Conservation (phyloP, 30 jellyfish, hydroid and myxozoan genomes). For the Hydractinia echinata region DNA sequence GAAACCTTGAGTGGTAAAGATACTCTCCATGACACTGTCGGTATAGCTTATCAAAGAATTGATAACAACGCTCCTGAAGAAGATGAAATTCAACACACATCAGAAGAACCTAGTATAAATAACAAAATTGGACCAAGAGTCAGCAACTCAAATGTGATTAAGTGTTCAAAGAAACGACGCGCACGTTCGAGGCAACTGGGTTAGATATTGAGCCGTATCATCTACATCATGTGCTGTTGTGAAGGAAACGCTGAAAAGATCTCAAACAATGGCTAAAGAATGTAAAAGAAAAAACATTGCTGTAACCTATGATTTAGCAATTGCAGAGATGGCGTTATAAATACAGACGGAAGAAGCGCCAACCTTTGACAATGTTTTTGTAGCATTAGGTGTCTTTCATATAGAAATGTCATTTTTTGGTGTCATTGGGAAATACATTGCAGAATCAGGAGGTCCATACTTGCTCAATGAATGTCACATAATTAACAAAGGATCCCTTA, state of each 20-base stretch:
- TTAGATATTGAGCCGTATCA: no score
- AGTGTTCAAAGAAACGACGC: no score
- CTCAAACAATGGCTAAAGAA: not conserved
- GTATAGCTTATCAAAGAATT: no score
- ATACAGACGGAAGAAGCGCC: constrained; percentile 4
- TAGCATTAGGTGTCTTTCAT: constrained; percentile 7
- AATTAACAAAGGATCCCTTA: not conserved
- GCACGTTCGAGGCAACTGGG: no score
- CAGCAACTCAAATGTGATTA: no score
- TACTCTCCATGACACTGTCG: no score
- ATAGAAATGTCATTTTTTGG: constrained; percentile 1
- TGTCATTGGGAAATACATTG: not conserved
- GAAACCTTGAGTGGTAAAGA: no score
- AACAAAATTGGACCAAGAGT: no score
- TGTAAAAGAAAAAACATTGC: not conserved
- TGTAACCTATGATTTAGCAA: constrained; percentile 7
- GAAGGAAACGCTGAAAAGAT: not conserved
- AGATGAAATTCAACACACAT: no score
- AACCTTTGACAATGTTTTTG: not conserved
- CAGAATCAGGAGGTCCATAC: constrained; percentile 26
- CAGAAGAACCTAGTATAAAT: no score
- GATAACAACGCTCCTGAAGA: no score
- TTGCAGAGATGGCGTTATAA: not conserved
- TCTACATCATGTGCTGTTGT: no score
- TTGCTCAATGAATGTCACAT: not conserved